Evolutionary conservation across 2,888 invertebrate genomes (phyloP), one percentile per base, ranked within the genome.

Genomic region (Byasa hedistus): DNA sequence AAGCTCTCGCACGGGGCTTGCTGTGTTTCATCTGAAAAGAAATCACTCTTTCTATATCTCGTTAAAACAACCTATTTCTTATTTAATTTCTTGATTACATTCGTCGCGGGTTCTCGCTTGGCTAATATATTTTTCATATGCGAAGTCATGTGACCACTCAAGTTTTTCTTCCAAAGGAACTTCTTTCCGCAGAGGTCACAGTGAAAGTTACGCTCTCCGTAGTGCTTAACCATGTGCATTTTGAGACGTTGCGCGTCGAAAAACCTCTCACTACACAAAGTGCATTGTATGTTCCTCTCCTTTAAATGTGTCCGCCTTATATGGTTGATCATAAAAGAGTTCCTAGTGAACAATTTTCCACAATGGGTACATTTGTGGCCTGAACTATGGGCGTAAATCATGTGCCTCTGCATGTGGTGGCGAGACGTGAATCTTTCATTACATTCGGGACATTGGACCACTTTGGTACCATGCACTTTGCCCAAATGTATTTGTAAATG

Each of bases 161-260:
- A 79, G 70, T 93, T 93, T 64, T 93, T 93, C 75, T 93, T 92
- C 76, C 93, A 93, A 0, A 92, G 82, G 69, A 93, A 92, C 76
- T 90, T 92, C 72, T 92, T 92, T 0, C 92, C 91, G 69, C 94
- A 94, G 21, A 93, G 79, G 68, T 94, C 92, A 68, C 94, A 94
- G 62, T 93, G 89, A 67, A 92, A 92, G 36, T 88, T 88, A 5
- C 89, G 85, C 22, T 92, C 92, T 1, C 91, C 91, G 7, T 86
- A 83, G 72, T 93, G 93, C 64, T 86, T 87, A 12, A 88, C 84
- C 81, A 90, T 89, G 65, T 93, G 93, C 70, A 77, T 79, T 70
- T 81, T 89, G 51, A 90, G 68, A 4, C 84, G 77, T 23, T 79
- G 79, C 1, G 73, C 69, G 56, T 89, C 85, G 69, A 88, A 88